Conservation (phyloP, 2,113 vertebrate species). For the Mesembrinibis cayennensis region DNA sequence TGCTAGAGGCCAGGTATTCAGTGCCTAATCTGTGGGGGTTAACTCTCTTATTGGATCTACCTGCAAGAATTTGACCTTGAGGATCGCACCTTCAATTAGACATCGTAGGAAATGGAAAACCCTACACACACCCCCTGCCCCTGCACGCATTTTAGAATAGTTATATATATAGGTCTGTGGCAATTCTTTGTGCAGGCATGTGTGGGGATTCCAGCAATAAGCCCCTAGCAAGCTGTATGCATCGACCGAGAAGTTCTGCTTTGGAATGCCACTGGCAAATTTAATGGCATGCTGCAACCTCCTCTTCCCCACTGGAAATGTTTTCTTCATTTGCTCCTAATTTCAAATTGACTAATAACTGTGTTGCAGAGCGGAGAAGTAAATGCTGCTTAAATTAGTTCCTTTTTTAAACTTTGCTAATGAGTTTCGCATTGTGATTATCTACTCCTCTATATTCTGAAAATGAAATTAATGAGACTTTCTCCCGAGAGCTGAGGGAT, state of each 20-base stretch:
- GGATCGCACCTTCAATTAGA: not conserved
- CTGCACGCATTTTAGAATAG: not conserved
- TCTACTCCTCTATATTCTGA: conserved; percentile 28
- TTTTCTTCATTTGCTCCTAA: not conserved
- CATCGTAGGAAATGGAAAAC: not conserved
- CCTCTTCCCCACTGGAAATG: not conserved
- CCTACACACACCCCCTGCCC: too few relatives aligned
- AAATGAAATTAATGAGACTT: conserved; percentile 49
- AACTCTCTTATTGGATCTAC: conserved; percentile 20
- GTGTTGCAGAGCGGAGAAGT: not conserved
- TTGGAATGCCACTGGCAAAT: not conserved
- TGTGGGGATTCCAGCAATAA: not conserved
- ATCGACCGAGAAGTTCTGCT: not conserved
- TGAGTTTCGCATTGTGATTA: not conserved
- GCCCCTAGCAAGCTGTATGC: not conserved
- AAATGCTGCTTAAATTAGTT: conserved; percentile 24
- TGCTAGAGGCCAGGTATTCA: conserved; percentile 9
- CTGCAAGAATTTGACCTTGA: conserved; percentile 27
- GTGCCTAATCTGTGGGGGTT: not conserved
- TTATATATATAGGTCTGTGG: not conserved
- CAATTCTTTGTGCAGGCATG: not conserved
- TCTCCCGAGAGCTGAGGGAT: not conserved
- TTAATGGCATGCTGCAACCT: not conserved
- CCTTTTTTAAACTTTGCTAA: not conserved
- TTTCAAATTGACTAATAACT: not conserved